Evolutionary conservation across 2,888 invertebrate species (phyloP), one percentile per base, ranked within the genome.

Genomic region (Euzophera pinguis): DNA sequence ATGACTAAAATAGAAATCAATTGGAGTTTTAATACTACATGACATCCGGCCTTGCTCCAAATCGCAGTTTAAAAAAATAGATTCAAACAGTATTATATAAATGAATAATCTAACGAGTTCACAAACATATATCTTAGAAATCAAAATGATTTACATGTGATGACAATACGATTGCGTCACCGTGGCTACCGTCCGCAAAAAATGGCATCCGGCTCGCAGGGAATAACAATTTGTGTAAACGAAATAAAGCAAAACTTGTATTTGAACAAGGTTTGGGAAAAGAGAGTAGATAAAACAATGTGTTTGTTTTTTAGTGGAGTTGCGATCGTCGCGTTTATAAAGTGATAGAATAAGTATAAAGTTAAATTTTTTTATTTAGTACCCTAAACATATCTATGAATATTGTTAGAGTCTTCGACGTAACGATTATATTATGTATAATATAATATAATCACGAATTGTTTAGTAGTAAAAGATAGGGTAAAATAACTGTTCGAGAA

Each of bases 151-250:
- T 73, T 69, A 68, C 71, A 73, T 74, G 64, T 64, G 64, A 67
- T 61, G 67, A 68, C 75, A 77, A 68, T 71, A 80, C 73, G 74
- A 63, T 87, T 79, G 64, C 87, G 83, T 86, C 86, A 87, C 67
- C 64, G 64, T 63, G 61, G 67, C 57, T 69, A 69, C 69, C 69
- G 71, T 71, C 73, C 73, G 79, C 64, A 81, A 82, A 76, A 84
- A 79, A 74, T 59, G 68, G 76, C 73, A 86, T 87, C 87, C 87
- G 87, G 85, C 78, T 87, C 67, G 66, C 67, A 66, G 64, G 61
- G 64, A 77, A 76, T 78, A 75, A 67, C 71, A 62, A 62, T 63
- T 71, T 61, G n/a, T n/a, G n/a, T n/a, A 67, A 75, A 76, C 78
- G 77, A 10, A 32, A 32, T 1, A 32, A 32, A 32, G 8, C 60